Evolutionary conservation across 1,140 invertebrate genomes (phyloP), one percentile per base, ranked within the genome.

Genomic region (Bombus vancouverensis): DNA sequence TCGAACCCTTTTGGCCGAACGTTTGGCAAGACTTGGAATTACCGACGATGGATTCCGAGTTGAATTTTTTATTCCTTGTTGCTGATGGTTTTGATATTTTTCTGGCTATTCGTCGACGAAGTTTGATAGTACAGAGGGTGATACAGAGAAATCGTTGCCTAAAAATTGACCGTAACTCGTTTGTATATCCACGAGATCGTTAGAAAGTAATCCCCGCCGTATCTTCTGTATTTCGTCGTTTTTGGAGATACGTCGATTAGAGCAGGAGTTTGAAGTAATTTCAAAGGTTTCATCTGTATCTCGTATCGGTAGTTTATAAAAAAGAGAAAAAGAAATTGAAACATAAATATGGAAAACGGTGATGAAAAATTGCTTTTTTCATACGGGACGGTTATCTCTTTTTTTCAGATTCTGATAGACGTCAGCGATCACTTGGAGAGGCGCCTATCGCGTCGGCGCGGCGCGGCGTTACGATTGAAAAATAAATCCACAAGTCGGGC

Each of bases 321-420:
- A 62, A 28, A 59, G 28, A 10, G 28, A 4, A 62, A 62, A 62
- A 62, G 44, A 34, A 44, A 66, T 66, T 39, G 62, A 44, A 68
- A 66, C n/a, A 42, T 32, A 79, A 79, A 79, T 47, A 47, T 68
- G n/a, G 32, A 79, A 53, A 66, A 32, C 42, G 39, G 62, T 34
- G 76, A 32, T 32, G 42, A 28, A 53, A 57, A 72, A 81, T 59
- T 39, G n/a, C n/a, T 77, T 81, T 72, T 74, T 74, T 65, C 68
- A n/a, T 37, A 34, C 53, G 28, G 39, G 18, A 8, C n/a, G 15
- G 79, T 72, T 81, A 71, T 80, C 66, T 65, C n/a, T 82, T 73
- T 82, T 62, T 74, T 74, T 62, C 53, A 34, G 57, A 44, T 28
- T 28, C 53, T 74, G 71, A 62, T 73, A 74, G 25, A 74, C n/a